Base-by-base conservation (phyloP, 2,888 invertebrate genomes). In the Tiliacea aurago region DNA sequence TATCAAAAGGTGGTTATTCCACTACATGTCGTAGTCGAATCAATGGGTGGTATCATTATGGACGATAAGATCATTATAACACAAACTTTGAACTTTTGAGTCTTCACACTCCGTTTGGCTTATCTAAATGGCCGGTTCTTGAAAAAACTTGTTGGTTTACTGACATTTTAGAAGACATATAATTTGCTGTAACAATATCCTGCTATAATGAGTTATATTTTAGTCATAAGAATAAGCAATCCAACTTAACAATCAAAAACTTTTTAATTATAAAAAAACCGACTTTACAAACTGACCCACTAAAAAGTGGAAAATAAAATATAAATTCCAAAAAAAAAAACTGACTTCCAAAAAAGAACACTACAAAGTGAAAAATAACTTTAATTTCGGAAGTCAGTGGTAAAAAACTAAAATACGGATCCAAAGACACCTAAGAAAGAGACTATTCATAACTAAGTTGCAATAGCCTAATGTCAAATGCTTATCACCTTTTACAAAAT, bases 31-130 rank as follows among this genome's bases (percentile, higher is more conserved):
- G 67, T 73, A 62, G 37, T 37, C 70, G 49, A 70, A 69, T 72
- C 84, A 74, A 69, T 84, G 75, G 75, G 79, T 83, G 78, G 74
- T 82, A 76, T 85, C 74, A 76, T 77, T 84, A 82, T 84, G 23
- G 10, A 23, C 41, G 69, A 72, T 78, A 74, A 74, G 23, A 72
- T 78, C 67, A 62, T 74, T 70, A 72, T 64, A 72, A 65, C 73
- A 62, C 70, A 73, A 84, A 63, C 78, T 81, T 70, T 77, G 73
- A 84, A 76, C 70, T 80, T 84, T 84, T 43, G 58, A 71, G 13
- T 66, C 56, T 81, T 84, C 81, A 80, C 84, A 81, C 84, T 71
- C 81, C 45, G 76, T 84, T 84, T 68, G 49, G 15, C 45, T 69
- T 75, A 65, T 66, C 47, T 61, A 47, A 80, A 76, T n/a, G 7